These are phyloP conservation scores for Oikopleura dioica DNA, from an alignment of 23 tunicate species.

Conservation along the genomic window DNA sequence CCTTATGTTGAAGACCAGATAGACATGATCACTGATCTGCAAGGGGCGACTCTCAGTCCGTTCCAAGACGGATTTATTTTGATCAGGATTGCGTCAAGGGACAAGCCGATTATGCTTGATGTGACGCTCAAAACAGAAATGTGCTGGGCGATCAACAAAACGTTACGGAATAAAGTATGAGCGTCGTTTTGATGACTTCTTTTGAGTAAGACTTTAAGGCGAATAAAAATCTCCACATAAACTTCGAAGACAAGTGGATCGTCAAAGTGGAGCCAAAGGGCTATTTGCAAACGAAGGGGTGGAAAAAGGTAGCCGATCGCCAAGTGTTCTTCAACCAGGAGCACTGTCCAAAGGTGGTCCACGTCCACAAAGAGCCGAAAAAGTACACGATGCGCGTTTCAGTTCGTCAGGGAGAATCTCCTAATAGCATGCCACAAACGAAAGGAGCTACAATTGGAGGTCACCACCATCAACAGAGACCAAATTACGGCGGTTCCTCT, in stretches of 20 bases:
- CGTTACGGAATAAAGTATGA: background rate
- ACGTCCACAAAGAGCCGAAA: background rate
- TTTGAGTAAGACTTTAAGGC: too few relatives aligned
- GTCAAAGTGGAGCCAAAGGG: background rate
- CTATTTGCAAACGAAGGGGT: background rate
- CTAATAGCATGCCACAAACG: background rate
- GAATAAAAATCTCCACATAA: background rate
- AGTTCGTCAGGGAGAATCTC: background rate
- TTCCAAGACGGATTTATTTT: background rate
- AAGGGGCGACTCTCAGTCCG: background rate
- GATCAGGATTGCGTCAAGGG: background rate
- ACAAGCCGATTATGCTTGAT: background rate
- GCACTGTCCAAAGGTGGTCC: too few relatives aligned
- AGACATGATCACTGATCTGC: too few relatives aligned
- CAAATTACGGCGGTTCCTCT: too few relatives aligned
- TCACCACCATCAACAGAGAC: constrained; percentile 47
- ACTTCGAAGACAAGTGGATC: background rate
- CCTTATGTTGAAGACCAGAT: too few relatives aligned
- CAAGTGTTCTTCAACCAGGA: background rate
- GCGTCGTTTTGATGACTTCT: too few relatives aligned
- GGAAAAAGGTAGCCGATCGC: background rate
- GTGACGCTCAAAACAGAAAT: background rate
- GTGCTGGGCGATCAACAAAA: background rate
- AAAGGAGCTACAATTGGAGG: constrained; percentile 56
- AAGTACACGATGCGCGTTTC: background rate